Conservation (phyloP, 2,113 vertebrate genomes). For the Tupaia chinensis region DNA sequence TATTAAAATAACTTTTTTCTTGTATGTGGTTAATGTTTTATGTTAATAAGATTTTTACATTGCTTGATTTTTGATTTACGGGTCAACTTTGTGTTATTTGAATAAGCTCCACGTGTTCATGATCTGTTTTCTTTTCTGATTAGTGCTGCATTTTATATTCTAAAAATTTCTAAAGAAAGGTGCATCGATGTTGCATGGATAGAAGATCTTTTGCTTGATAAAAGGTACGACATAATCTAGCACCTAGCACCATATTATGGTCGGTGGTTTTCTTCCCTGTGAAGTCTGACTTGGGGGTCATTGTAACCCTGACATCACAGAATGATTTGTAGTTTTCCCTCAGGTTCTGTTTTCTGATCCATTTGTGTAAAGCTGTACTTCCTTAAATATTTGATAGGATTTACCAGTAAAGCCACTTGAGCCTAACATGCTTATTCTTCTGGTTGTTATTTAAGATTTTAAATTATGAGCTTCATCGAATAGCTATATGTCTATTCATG, state of each 20-base stretch:
- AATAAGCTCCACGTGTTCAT: not conserved
- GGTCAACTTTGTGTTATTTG: not conserved
- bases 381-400: not conserved
- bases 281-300: not conserved
- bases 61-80: not conserved
- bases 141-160: not conserved
- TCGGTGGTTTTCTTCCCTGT: not conserved
- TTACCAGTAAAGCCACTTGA: not conserved
- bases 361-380: not conserved
- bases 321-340: not conserved
- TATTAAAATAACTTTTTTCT: not conserved
- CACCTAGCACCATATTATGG: not conserved
- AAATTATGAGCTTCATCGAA: not conserved
- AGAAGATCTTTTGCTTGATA: too few species aligned
- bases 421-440: not conserved
- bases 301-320: not conserved
- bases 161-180: not conserved
- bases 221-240: too few species aligned
- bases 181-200: not conserved
- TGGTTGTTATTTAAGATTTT: not conserved
- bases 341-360: not conserved
- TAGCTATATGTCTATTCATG: not conserved
- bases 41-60: not conserved
- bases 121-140: not conserved
- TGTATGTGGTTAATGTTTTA: not conserved